A percentile compares a stretch with the other conserved stretches of the same genome.
phyloP scores from a whole-genome alignment of 2,113 vertebrate species.

The Callaeas wilsoni region DNA sequence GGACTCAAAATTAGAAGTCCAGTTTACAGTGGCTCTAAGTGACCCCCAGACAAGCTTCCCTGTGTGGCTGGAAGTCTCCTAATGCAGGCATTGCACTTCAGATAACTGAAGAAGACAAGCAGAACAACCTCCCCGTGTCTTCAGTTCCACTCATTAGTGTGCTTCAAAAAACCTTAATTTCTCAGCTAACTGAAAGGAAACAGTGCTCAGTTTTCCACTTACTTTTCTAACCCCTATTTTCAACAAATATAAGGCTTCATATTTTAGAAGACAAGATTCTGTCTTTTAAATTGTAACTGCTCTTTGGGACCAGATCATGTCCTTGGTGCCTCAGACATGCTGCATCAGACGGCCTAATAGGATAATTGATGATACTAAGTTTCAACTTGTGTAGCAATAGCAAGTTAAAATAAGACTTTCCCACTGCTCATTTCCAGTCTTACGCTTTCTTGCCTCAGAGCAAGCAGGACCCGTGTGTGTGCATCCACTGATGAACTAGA shows the following conservation, averaged over 20 bases:
- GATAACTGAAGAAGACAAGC: not conserved
- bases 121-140: not conserved
- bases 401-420: not conserved
- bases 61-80: not conserved
- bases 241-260: not conserved
- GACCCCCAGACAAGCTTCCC: not conserved
- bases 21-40: not conserved
- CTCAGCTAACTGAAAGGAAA: not conserved
- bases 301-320: not conserved
- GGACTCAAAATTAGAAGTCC: not conserved
- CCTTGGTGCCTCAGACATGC: not conserved
- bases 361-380: not conserved
- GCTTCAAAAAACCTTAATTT: not conserved
- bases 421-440: not conserved
- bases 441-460: not conserved
- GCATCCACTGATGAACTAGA: not conserved
- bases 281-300: not conserved
- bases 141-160: not conserved
- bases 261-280: not conserved
- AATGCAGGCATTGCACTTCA: not conserved
- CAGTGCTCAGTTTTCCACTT: not conserved
- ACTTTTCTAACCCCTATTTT: not conserved
- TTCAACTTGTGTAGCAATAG: not conserved
- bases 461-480: not conserved
- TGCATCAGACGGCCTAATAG: not conserved